Evolutionary conservation across 2,888 invertebrate genomes (phyloP).

Genomic region (Augiades crinisus): DNA sequence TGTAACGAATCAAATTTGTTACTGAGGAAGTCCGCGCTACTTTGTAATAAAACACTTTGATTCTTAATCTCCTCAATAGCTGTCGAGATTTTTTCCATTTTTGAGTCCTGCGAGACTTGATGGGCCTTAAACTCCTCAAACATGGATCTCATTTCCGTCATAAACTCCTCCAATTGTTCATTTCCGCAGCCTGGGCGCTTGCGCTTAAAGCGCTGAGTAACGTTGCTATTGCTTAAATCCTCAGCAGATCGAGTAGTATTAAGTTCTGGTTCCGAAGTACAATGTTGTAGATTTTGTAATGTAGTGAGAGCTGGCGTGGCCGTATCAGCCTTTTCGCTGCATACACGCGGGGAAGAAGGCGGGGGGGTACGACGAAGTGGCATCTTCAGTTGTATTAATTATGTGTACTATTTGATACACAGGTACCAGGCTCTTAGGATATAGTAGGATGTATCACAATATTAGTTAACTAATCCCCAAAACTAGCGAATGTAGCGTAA

Average conservation of each 20-base stretch:
- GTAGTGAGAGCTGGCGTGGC: neutral
- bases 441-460: too few relatives aligned
- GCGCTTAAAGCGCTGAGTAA: neutral
- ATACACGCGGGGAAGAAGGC: neutral
- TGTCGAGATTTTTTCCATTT: neutral
- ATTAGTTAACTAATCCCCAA: too few relatives aligned
- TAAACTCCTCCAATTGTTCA: neutral
- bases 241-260: neutral
- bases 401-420: too few relatives aligned
- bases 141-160: neutral
- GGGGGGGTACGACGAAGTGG: neutral
- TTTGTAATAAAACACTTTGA: neutral
- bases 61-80: neutral
- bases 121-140: constrained; percentile 1
- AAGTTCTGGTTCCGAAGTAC: neutral
- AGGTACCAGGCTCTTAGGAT: too few relatives aligned
- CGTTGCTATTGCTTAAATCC: neutral
- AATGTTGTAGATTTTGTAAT: neutral
- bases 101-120: neutral
- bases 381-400: neutral
- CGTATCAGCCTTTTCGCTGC: neutral
- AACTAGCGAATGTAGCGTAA: too few relatives aligned
- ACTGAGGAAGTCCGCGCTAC: neutral
- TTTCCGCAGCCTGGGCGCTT: neutral
- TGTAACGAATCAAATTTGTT: neutral